Conservation (phyloP, 2,113 vertebrate species). For the Pelmatolapia mariae region DNA sequence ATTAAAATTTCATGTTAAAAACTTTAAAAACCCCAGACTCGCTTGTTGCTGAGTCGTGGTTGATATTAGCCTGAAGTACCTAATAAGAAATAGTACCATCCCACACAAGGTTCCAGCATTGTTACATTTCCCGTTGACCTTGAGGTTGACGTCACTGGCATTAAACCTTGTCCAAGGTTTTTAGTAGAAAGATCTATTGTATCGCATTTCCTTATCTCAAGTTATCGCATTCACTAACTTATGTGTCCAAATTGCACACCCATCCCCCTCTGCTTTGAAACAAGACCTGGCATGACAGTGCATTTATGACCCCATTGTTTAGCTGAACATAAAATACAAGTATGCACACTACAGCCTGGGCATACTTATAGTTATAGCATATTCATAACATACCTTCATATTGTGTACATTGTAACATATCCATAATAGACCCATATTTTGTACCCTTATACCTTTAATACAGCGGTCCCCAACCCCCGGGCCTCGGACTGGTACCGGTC, state of each 20-base stretch:
- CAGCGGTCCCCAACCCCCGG: too few species aligned
- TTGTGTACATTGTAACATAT: too few species aligned
- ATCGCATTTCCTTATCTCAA: neutral
- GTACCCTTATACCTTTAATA: too few species aligned
- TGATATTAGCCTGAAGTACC: rapidly evolving
- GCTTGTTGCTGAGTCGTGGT: neutral
- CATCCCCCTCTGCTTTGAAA: neutral
- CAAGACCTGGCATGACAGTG: neutral
- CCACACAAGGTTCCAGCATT: neutral
- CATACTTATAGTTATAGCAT: neutral
- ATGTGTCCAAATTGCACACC: neutral
- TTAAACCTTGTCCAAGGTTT: neutral
- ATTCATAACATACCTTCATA: too few species aligned
- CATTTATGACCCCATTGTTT: neutral
- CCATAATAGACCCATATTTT: too few species aligned
- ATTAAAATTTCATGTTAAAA: neutral
- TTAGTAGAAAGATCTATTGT: neutral
- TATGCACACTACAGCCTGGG: neutral
- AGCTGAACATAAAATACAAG: neutral
- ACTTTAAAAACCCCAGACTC: neutral
- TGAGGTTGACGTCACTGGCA: neutral
- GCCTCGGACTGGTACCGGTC: too few species aligned
- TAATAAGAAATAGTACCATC: rapidly evolving
- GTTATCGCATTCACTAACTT: neutral
- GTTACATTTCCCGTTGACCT: neutral